These are phyloP conservation scores for Lacerta viridis DNA, from an alignment of 2,797 vertebrate species.

Conservation along the genomic window DNA sequence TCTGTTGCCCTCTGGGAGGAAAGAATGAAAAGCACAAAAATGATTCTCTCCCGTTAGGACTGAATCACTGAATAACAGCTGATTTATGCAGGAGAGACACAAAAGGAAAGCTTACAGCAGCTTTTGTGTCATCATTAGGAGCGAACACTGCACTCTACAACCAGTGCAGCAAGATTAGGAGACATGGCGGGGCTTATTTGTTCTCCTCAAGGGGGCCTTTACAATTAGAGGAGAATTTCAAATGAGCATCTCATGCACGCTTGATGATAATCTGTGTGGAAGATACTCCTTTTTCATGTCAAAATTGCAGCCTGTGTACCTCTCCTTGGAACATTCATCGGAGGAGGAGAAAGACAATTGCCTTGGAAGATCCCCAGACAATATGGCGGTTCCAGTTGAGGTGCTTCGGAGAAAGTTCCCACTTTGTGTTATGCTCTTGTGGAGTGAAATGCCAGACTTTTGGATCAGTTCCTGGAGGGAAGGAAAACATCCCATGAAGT, in stretches of 20 bases:
- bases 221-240: constrained; percentile 64
- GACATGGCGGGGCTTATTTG: constrained; percentile 65
- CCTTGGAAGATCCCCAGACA: constrained; percentile 11
- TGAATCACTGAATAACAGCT: constrained; percentile 75
- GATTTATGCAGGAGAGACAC: constrained; percentile 53
- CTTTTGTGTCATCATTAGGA: constrained; percentile 76
- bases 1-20: constrained; percentile 79
- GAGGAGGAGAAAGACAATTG: constrained; percentile 8
- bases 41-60: constrained; percentile 58
- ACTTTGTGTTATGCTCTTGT: constrained; percentile 16
- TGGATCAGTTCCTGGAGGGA: background rate
- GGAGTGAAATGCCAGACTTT: background rate
- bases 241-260: background rate
- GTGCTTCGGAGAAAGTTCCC: constrained; percentile 11
- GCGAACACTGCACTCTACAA: constrained; percentile 51
- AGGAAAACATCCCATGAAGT: constrained; percentile 28
- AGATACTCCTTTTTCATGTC: constrained; percentile 14
- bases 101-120: constrained; percentile 73
- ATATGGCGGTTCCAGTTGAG: constrained; percentile 13
- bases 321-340: fast-evolving
- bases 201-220: constrained; percentile 66
- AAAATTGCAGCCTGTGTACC: background rate
- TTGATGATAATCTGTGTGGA: constrained; percentile 47
- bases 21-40: constrained; percentile 76
- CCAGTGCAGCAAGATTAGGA: constrained; percentile 67